phyloP scores from a whole-genome alignment of 1,140 invertebrate species.

The Trichonephila inaurata region DNA sequence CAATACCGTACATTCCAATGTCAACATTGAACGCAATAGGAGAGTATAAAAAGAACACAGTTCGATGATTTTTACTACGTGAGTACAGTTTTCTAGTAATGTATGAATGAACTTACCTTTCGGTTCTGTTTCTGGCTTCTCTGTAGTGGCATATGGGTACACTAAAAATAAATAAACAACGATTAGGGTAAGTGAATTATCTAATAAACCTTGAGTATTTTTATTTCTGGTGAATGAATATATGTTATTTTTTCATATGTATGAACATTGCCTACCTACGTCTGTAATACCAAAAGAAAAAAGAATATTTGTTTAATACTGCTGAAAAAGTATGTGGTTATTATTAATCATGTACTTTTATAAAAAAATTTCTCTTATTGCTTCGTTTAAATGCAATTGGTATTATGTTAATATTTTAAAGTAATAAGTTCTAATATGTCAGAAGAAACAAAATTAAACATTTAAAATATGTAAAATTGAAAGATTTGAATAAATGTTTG shows the following conservation, averaged over 20 bases:
- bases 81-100: slow-evolving; percentile 46
- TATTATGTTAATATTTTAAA: no score
- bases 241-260: background rate
- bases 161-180: slow-evolving; percentile 62
- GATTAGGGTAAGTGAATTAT: slow-evolving; percentile 34
- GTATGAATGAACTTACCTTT: slow-evolving; percentile 63
- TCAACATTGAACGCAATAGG: slow-evolving; percentile 48
- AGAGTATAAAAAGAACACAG: background rate
- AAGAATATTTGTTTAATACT: no score
- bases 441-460: no score
- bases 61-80: slow-evolving; percentile 60
- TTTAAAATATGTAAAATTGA: no score
- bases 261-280: background rate
- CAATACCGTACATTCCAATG: slow-evolving; percentile 1
- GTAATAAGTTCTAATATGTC: no score
- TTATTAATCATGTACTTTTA: no score
- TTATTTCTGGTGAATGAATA: background rate
- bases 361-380: no score
- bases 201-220: slow-evolving; percentile 52
- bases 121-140: slow-evolving; percentile 50
- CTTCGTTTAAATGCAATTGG: no score
- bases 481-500: no score
- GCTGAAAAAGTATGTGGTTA: no score
- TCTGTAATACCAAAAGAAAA: background rate
- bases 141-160: slow-evolving; percentile 52